Conservation (phyloP, 2,888 invertebrate species). For the Metacarcinus magister region DNA sequence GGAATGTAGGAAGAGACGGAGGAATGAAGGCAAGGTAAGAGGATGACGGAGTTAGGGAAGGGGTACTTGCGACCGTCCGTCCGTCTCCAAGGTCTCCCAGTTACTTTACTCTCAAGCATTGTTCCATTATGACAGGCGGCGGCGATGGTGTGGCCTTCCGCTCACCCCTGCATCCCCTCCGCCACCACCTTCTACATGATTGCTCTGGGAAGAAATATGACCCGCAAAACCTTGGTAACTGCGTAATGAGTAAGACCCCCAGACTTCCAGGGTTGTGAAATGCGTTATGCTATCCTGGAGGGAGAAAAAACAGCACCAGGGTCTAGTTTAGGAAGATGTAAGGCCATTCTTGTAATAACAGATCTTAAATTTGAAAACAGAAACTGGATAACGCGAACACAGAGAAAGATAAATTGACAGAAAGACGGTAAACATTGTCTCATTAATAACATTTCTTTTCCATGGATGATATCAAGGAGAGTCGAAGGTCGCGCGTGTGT, state of each 20-base stretch:
- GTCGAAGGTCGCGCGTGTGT: neutral
- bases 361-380: neutral
- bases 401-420: neutral
- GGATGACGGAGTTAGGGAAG: no score
- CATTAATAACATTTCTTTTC: neutral
- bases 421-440: neutral
- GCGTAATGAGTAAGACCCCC: slow-evolving; percentile 14
- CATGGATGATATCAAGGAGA: slow-evolving; percentile 10
- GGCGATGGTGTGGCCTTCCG: neutral
- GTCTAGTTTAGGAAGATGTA: neutral
- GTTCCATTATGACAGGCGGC: slow-evolving; percentile 12
- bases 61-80: neutral
- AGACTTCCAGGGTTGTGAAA: neutral
- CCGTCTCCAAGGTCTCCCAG: neutral
- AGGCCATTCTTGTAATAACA: neutral
- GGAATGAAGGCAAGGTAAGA: neutral
- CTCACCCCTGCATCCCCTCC: neutral
- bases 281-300: neutral
- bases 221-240: neutral
- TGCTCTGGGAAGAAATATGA: neutral
- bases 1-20: neutral
- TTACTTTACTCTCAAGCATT: slow-evolving; percentile 11
- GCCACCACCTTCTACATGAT: neutral
- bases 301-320: neutral
- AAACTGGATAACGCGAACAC: neutral